Percentiles rank a stretch among this genome's conserved stretches.
These are phyloP conservation scores for Rhaphigaster nebulosa DNA, from an alignment of 2,888 invertebrate genomes.

Conservation along the genomic window DNA sequence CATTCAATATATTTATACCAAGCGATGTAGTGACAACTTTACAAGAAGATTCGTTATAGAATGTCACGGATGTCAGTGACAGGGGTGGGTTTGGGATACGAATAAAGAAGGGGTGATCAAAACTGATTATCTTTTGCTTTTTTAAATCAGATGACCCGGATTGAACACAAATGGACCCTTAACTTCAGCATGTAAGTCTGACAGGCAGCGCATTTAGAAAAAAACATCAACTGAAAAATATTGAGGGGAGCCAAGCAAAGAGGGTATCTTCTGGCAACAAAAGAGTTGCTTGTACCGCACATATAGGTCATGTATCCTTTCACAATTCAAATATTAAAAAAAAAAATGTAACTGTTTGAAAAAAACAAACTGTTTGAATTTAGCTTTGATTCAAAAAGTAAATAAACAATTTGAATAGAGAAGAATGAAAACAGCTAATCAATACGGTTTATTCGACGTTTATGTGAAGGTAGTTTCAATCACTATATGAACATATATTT, in stretches of 20 bases:
- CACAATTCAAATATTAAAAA: neutral
- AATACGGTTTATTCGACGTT: no score
- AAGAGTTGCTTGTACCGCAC: neutral
- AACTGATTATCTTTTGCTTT: constrained; percentile 31
- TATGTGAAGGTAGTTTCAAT: no score
- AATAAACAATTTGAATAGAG: no score
- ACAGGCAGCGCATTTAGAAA: constrained; percentile 28
- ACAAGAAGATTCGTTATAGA: constrained; percentile 1
- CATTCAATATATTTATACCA: neutral
- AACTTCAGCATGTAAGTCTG: neutral
- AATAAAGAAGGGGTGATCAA: constrained; percentile 16
- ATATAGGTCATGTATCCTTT: neutral
- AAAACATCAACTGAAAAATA: constrained; percentile 19
- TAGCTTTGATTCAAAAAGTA: neutral
- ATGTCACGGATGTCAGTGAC: constrained; percentile 29
- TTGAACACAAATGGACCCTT: constrained; percentile 15
- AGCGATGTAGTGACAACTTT: neutral
- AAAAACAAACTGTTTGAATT: neutral
- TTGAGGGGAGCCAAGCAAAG: neutral
- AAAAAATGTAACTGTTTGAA: no score
- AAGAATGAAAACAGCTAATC: no score
- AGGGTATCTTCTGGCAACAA: constrained; percentile 9
- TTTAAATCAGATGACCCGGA: constrained; percentile 27
- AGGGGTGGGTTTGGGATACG: neutral
- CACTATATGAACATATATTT: no score